A percentile compares a stretch with the other conserved stretches of the same genome.
Conservation (phyloP, 2,888 invertebrate species). For the Cerastoderma edule region DNA sequence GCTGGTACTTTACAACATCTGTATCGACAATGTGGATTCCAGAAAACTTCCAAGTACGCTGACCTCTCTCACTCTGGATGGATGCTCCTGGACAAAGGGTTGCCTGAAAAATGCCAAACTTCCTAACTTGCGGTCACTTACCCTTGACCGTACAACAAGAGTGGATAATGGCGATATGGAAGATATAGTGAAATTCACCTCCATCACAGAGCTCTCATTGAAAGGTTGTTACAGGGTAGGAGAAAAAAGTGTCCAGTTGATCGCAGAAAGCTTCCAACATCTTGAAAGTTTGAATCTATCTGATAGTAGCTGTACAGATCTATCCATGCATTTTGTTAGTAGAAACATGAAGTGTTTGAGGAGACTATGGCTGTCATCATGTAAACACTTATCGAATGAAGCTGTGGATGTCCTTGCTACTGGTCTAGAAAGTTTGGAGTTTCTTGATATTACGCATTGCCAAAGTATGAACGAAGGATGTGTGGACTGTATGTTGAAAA, state of each 20-base stretch:
- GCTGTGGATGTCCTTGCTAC: constrained; percentile 57
- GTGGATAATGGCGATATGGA: constrained; percentile 67
- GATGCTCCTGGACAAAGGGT: constrained; percentile 67
- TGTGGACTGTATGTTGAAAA: constrained; percentile 11
- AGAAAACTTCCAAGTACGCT: constrained; percentile 65
- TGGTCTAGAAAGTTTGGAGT: constrained; percentile 59
- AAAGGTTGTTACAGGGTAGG: constrained; percentile 69
- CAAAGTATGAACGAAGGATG: constrained; percentile 9
- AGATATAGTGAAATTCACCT: constrained; percentile 60
- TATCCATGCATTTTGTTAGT: constrained; percentile 70
- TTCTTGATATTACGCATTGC: constrained; percentile 57
- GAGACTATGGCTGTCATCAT: constrained; percentile 59
- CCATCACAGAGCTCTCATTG: constrained; percentile 64
- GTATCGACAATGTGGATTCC: constrained; percentile 62
- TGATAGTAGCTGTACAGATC: constrained; percentile 59
- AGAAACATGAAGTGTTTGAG: constrained; percentile 59
- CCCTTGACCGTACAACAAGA: constrained; percentile 60
- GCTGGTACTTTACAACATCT: constrained; percentile 65
- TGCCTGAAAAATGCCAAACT: constrained; percentile 68
- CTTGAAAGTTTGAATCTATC: constrained; percentile 62
- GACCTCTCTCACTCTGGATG: constrained; percentile 56
- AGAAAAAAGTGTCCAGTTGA: constrained; percentile 57
- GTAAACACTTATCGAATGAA: constrained; percentile 57
- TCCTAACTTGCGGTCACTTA: constrained; percentile 62
- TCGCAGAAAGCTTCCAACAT: constrained; percentile 57